Base-by-base conservation (phyloP, 2,888 invertebrate genomes). In the Microctonus hyperodae region DNA sequence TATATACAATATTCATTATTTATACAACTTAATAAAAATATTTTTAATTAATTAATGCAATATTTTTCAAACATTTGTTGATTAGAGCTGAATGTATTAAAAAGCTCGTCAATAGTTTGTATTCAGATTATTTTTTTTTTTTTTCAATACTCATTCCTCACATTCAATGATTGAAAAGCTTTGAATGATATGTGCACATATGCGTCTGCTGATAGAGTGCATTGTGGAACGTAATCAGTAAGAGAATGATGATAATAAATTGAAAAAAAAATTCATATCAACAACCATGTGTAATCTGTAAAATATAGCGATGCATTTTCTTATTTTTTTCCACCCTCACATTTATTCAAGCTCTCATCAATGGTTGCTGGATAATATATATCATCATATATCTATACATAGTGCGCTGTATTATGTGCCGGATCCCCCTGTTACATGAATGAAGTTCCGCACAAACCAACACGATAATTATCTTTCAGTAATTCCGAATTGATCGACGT, bases 401-500 rank as follows among this genome's bases (percentile, higher is more conserved):
- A n/a, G n/a, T n/a, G 44, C 4, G 20, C 62, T 61, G 20, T 16
- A 25, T 11, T 28, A 40, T 59, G 4, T 25, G 7, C 37, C 40
- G 37, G 53, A 44, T 55, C 51, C 33, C 51, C 28, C 51, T 28
- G 28, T n/a, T 0, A 59, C 33, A 60, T 65, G 65, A 65, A 65
- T 65, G 44, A 44, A 65, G 61, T 53, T 65, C 44, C 60, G 53
- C 53, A 23, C 60, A 61, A 55, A 20, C 44, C 55, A 65, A 67
- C 69, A 67, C 70, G 71, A 73, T 77, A 79, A 79, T 79, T 78
- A 78, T 75, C 75, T 73, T 69, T 69, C 73, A 70, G 73, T 79
- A 78, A 79, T 79, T 76, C 73, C 76, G 76, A 76, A 80, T 79
- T 78, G 79, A 80, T 77, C 72, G 70, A 69, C 70, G 67, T 65